Conservation (phyloP, 2,113 vertebrate species). For the Pyrgilauda ruficollis region DNA sequence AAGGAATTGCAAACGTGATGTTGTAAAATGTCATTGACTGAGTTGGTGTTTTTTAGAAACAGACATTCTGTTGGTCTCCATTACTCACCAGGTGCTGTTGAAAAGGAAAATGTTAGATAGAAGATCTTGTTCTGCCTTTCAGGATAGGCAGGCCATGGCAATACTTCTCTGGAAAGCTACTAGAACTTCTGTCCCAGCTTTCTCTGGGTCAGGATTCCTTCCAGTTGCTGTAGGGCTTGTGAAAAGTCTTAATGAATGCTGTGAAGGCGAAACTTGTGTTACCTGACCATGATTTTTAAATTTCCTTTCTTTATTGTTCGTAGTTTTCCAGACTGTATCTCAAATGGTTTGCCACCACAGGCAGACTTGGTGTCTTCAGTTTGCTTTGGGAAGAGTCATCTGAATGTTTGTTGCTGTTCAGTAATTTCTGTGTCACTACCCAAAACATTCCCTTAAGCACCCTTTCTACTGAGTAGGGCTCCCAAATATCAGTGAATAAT, state of each 20-base stretch:
- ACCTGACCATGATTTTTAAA: neutral
- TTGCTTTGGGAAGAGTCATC: neutral
- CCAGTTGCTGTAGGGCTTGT: neutral
- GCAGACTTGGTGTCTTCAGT: neutral
- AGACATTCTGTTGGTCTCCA: neutral
- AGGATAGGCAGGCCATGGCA: neutral
- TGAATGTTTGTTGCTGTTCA: neutral
- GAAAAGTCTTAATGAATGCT: neutral
- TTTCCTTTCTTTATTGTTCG: accelerated
- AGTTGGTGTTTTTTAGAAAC: neutral
- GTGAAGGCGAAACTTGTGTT: neutral
- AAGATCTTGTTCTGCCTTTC: neutral
- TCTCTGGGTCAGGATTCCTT: neutral
- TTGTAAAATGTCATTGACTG: neutral
- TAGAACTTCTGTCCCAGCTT: neutral
- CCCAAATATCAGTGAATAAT: neutral
- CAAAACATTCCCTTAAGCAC: neutral
- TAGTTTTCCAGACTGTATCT: neutral
- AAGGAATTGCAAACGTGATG: neutral
- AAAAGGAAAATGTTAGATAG: neutral
- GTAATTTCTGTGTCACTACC: neutral
- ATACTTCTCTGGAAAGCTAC: neutral
- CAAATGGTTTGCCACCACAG: neutral
- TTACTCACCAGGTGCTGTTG: neutral
- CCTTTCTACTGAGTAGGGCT: neutral